These are phyloP conservation scores for Clarias platycephalus DNA, from an alignment of 2,797 vertebrate species.

Conservation along the genomic window DNA sequence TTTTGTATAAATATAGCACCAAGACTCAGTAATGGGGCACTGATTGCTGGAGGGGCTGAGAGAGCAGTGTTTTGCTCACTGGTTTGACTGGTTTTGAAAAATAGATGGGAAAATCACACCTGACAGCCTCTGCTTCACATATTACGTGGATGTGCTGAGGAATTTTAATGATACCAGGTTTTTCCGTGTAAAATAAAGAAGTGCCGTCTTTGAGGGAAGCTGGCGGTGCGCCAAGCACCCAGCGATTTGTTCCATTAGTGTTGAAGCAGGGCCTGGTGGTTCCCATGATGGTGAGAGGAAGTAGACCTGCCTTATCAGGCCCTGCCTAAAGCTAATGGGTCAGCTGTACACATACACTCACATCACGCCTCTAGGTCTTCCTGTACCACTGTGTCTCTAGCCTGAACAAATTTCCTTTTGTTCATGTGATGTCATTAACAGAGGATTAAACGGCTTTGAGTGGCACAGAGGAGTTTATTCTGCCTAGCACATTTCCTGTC, in stretches of 20 bases:
- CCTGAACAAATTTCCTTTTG: slow-evolving; percentile 53
- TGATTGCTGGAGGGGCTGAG: slow-evolving; percentile 30
- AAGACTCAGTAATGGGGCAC: slow-evolving; percentile 26
- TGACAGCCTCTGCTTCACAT: slow-evolving; percentile 47
- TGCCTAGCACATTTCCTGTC: slow-evolving; percentile 37
- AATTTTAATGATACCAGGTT: slow-evolving; percentile 51
- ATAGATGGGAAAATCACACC: slow-evolving; percentile 47
- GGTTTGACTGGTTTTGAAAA: slow-evolving; percentile 51
- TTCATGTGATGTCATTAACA: slow-evolving; percentile 60
- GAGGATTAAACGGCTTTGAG: slow-evolving; percentile 52
- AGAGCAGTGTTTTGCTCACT: slow-evolving; percentile 40
- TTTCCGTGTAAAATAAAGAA: slow-evolving; percentile 41
- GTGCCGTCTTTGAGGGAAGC: slow-evolving; percentile 44
- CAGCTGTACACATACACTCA: slow-evolving; percentile 54
- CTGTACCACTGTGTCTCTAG: slow-evolving; percentile 41
- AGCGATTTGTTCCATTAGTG: slow-evolving; percentile 54
- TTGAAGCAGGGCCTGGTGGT: slow-evolving; percentile 38
- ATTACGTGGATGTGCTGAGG: slow-evolving; percentile 33
- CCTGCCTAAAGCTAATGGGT: slow-evolving; percentile 40
- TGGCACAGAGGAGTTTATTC: slow-evolving; percentile 16
- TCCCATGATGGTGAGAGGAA: slow-evolving; percentile 52
- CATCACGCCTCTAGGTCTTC: slow-evolving; percentile 52
- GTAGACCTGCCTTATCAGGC: slow-evolving; percentile 47
- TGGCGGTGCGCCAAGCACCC: slow-evolving; percentile 50
- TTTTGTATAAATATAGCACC: slow-evolving; percentile 29